phyloP scores from a whole-genome alignment of 2,888 invertebrate species.

The Apodemia zela region DNA sequence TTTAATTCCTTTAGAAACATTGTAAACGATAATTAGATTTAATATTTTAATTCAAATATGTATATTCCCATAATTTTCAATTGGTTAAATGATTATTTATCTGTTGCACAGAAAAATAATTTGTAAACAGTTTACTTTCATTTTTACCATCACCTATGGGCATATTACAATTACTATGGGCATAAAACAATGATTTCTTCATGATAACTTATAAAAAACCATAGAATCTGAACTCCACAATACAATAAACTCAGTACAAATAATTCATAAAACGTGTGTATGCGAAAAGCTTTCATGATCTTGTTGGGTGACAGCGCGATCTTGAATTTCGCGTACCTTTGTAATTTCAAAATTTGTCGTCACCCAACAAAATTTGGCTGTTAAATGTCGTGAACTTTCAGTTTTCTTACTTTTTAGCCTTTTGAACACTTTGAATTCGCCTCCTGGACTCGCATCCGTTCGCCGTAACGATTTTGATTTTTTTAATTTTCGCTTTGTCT shows the following conservation, averaged over 20 bases:
- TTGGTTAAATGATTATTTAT: too few species aligned
- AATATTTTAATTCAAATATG: too few species aligned
- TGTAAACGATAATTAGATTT: too few species aligned
- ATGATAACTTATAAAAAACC: too few species aligned
- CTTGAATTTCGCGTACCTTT: slow-evolving; percentile 55
- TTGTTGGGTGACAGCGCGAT: slow-evolving; percentile 73
- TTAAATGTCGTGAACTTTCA: slow-evolving; percentile 69
- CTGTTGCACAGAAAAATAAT: too few species aligned
- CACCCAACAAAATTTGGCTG: slow-evolving; percentile 75
- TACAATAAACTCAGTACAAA: neutral
- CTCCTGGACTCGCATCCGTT: slow-evolving; percentile 76
- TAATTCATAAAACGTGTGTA: slow-evolving; percentile 46
- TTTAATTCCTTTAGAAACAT: too few species aligned
- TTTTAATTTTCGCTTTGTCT: slow-evolving; percentile 72
- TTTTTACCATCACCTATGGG: too few species aligned
- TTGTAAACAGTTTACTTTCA: too few species aligned
- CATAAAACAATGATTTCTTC: too few species aligned
- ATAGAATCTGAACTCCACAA: neutral
- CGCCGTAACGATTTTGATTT: slow-evolving; percentile 76
- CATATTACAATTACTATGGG: too few species aligned
- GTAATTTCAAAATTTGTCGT: slow-evolving; percentile 45
- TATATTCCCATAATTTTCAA: too few species aligned
- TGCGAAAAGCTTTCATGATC: slow-evolving; percentile 56
- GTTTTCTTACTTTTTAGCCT: slow-evolving; percentile 64
- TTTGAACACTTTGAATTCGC: slow-evolving; percentile 52